Base-by-base conservation (phyloP, 2,888 invertebrate genomes). In the Tipula vernalis region DNA sequence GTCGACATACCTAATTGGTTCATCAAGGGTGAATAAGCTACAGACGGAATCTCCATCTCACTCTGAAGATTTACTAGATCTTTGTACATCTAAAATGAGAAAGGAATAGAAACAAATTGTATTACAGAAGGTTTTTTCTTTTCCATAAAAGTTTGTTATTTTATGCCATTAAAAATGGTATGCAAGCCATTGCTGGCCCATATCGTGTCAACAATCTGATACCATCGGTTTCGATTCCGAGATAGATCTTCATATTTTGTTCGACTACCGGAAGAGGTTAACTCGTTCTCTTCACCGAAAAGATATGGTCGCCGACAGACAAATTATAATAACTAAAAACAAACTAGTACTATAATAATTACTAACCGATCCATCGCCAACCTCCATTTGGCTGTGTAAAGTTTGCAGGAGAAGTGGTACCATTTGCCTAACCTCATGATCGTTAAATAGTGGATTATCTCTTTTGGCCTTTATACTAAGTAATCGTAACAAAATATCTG, bases 371-470 rank as follows among this genome's bases (percentile, higher is more conserved):
- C 90, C 90, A 89, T 91, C 90, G n/a, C 90, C 90, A 86, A 89
- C 89, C 87, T 91, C 93, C 89, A 95, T 93, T 88, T 94, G 92
- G 88, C 93, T 93, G 90, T 94, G 94, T 86, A 95, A 91, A 86
- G 92, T 91, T 87, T 92, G 91, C 87, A 93, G 89, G 88, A 95
- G 92, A 13, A 90, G 89, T 10, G 95, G 94, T 89, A 95, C 91
- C 90, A 94, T 92, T 88, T 93, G 93, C 5, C 93, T 91, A 47
- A 95, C 92, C 90, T 95, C 94, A 87, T 92, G 91, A 87, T 94
- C 94, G 87, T 91, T 93, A 90, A 94, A 92, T 88, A 92, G 93
- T 44, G 95, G 95, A 92, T 94, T 93, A 89, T 95, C 95, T 88
- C 94, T 93, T 86, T 93, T 92, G 86, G 95, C 92, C 88, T 91